phyloP scores from a whole-genome alignment of 1,140 invertebrate species.

The Hermetia illucens region DNA sequence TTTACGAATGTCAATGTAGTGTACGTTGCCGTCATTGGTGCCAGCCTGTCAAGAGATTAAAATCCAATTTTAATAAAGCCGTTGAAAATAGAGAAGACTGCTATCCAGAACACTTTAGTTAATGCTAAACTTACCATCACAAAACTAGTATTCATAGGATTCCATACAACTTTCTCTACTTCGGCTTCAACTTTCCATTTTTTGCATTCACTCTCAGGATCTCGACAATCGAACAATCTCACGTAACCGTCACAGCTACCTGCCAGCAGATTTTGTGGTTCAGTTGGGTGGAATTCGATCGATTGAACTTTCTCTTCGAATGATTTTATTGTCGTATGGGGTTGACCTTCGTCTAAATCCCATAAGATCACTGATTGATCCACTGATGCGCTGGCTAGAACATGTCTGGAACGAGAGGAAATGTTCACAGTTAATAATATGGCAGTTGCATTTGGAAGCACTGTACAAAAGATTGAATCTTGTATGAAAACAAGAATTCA shows the following conservation, averaged over 20 bases:
- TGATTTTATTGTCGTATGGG: conserved; percentile 54
- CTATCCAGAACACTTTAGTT: too few species aligned
- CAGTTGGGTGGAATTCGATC: conserved; percentile 74
- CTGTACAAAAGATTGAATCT: conserved; percentile 1
- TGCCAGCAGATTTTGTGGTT: conserved; percentile 64
- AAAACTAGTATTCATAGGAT: conserved; percentile 34
- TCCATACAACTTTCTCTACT: conserved; percentile 82
- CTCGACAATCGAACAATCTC: conserved; percentile 66
- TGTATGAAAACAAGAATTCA: conserved; percentile 2
- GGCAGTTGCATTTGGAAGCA: background rate
- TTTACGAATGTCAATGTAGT: conserved; percentile 63
- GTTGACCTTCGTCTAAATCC: conserved; percentile 71
- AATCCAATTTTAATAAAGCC: too few species aligned
- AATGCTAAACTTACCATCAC: too few species aligned
- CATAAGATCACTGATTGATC: conserved; percentile 82
- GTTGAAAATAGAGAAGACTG: too few species aligned
- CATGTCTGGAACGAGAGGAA: conserved; percentile 45
- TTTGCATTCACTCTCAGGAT: conserved; percentile 40
- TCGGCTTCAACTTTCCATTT: conserved; percentile 62
- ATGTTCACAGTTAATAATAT: conserved; percentile 3
- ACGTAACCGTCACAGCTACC: conserved; percentile 55
- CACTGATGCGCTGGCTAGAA: conserved; percentile 83
- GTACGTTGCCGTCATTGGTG: conserved; percentile 63
- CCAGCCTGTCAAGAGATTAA: conserved; percentile 45
- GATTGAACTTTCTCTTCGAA: conserved; percentile 77